Evolutionary conservation across 2,113 vertebrate species (phyloP).

Genomic region (Phaetusa simplex): DNA sequence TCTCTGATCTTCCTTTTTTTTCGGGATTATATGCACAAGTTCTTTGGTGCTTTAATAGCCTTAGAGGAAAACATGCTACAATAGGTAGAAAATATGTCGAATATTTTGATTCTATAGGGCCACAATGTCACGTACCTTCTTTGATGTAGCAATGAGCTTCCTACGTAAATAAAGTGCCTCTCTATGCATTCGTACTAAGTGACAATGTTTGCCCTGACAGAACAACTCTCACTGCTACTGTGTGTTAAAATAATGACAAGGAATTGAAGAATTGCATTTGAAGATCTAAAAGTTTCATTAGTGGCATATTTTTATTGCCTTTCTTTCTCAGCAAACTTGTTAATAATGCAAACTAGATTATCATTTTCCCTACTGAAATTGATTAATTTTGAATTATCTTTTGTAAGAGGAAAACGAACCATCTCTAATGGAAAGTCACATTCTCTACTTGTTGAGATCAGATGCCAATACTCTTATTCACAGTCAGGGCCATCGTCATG

Average conservation of each 20-base stretch:
- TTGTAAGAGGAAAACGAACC: not conserved
- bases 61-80: not conserved
- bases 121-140: not conserved
- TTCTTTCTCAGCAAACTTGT: not conserved
- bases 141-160: not conserved
- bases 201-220: not conserved
- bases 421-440: not conserved
- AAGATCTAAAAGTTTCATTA: not conserved
- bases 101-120: not conserved
- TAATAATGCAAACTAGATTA: not conserved
- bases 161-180: not conserved
- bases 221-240: not conserved
- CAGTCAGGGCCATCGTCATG: not conserved
- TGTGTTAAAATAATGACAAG: not conserved
- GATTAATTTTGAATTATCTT: not conserved
- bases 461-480: not conserved
- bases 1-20: not conserved
- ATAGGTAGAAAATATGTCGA: not conserved
- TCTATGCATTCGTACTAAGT: not conserved
- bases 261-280: not conserved
- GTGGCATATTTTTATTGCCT: not conserved
- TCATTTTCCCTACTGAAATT: not conserved
- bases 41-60: not conserved
- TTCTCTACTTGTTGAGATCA: not conserved
- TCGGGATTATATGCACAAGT: not conserved